Evolutionary conservation across 2,113 vertebrate genomes (phyloP).

Genomic region (Sapayoa aenigma): DNA sequence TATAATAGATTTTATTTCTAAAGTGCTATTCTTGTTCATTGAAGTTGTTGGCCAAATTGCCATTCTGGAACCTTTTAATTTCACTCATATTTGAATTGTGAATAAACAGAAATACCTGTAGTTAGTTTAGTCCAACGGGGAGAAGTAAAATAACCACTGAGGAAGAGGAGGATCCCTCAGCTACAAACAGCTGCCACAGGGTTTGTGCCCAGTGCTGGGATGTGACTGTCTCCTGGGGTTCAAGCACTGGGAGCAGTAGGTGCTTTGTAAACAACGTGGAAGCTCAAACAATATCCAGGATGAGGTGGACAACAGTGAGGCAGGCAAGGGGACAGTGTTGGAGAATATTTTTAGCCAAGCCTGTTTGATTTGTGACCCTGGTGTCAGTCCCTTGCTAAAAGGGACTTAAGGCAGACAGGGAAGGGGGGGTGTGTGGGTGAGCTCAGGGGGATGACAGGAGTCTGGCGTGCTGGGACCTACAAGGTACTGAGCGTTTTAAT

Average conservation of each 20-base stretch:
- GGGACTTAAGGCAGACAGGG: neutral
- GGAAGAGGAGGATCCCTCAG: neutral
- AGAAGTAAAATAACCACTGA: neutral
- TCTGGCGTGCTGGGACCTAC: rapidly evolving
- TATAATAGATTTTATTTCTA: neutral
- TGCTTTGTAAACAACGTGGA: neutral
- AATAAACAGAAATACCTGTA: neutral
- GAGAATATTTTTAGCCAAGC: neutral
- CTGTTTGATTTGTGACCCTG: neutral
- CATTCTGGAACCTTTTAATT: neutral
- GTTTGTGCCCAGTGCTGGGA: neutral
- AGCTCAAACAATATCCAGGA: neutral
- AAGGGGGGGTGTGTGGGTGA: neutral
- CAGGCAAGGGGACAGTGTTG: neutral
- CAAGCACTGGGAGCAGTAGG: neutral
- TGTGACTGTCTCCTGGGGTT: neutral
- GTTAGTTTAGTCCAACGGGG: neutral
- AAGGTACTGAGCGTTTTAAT: neutral
- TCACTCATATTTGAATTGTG: neutral
- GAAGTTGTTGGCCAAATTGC: neutral
- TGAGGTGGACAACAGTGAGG: neutral
- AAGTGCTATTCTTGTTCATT: neutral
- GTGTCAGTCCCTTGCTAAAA: neutral
- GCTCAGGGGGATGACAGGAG: neutral
- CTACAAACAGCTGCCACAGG: neutral